phyloP scores from a whole-genome alignment of 2,797 vertebrate genomes.

The Falco naumanni region DNA sequence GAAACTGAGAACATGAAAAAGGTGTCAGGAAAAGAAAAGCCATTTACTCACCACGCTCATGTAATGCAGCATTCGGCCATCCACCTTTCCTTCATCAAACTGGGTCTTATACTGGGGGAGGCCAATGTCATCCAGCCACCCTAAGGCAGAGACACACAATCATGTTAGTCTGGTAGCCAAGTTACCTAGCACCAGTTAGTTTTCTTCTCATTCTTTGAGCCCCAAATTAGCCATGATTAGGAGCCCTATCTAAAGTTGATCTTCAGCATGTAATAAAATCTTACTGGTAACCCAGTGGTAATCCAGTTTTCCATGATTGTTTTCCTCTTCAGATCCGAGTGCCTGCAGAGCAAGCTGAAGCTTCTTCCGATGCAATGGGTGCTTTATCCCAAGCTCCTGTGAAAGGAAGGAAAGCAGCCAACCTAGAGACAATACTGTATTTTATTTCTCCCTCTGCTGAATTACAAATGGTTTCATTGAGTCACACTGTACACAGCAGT shows the following conservation, averaged over 20 bases:
- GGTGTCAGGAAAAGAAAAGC: background rate
- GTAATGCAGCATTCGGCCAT: constrained; percentile 97
- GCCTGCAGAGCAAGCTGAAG: constrained; percentile 96
- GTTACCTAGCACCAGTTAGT: background rate
- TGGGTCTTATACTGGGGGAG: constrained; percentile 98
- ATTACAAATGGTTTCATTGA: background rate
- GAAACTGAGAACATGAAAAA: background rate
- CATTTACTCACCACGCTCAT: constrained; percentile 91
- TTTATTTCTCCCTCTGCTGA: background rate
- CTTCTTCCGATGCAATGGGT: constrained; percentile 93
- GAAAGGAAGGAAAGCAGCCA: background rate
- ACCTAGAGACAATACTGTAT: background rate
- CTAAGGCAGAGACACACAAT: constrained; percentile 70
- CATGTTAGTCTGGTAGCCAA: background rate
- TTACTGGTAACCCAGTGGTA: constrained; percentile 98
- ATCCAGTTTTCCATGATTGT: constrained; percentile 93
- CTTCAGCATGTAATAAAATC: constrained; percentile 2
- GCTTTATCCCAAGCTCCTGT: constrained; percentile 96
- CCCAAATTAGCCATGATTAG: background rate
- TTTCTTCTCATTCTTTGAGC: background rate
- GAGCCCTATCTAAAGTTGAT: background rate
- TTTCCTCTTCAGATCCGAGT: constrained; percentile 94
- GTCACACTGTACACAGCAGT: background rate
- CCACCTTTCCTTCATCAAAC: constrained; percentile 96
- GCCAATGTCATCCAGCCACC: constrained; percentile 98